Conservation (phyloP, 2,888 invertebrate genomes). For the Brachypterus glaber region DNA sequence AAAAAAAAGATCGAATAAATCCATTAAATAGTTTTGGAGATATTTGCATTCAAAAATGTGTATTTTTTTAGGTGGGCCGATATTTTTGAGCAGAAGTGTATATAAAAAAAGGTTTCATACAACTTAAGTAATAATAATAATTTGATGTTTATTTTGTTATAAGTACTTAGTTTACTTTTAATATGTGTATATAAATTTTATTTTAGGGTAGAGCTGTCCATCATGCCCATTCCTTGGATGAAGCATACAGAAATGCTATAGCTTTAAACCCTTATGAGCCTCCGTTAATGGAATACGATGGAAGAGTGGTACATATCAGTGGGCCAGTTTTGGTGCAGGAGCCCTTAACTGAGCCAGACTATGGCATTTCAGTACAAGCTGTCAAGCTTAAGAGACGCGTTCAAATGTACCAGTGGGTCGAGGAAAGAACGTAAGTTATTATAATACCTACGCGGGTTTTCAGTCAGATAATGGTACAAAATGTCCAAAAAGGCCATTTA, state of each 20-base stretch:
- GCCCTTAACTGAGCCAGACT: slow-evolving; percentile 77
- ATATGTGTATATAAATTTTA: slow-evolving; percentile 7
- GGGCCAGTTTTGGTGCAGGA: slow-evolving; percentile 67
- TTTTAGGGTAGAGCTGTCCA: slow-evolving; percentile 68
- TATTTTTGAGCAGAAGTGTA: no score
- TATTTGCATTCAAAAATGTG: no score
- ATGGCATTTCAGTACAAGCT: slow-evolving; percentile 74
- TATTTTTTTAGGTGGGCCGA: no score
- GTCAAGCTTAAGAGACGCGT: slow-evolving; percentile 77
- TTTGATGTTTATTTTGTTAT: slow-evolving; percentile 9
- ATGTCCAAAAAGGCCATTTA: background rate
- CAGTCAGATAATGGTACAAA: slow-evolving; percentile 3
- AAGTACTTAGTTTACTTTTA: slow-evolving; percentile 1
- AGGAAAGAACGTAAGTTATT: slow-evolving; percentile 54
- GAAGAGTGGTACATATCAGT: slow-evolving; percentile 65
- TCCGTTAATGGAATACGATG: slow-evolving; percentile 55
- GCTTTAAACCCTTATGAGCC: slow-evolving; percentile 42
- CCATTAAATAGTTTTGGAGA: no score
- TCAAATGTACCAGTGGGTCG: slow-evolving; percentile 93
- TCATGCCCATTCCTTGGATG: slow-evolving; percentile 68
- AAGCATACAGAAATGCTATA: slow-evolving; percentile 56
- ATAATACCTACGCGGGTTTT: background rate
- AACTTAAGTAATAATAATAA: no score
- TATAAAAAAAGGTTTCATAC: no score
- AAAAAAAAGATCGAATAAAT: no score